A percentile compares a stretch with the other conserved stretches of the same genome.
phyloP scores from a whole-genome alignment of 2,888 invertebrate species.

The Chesias legatella region DNA sequence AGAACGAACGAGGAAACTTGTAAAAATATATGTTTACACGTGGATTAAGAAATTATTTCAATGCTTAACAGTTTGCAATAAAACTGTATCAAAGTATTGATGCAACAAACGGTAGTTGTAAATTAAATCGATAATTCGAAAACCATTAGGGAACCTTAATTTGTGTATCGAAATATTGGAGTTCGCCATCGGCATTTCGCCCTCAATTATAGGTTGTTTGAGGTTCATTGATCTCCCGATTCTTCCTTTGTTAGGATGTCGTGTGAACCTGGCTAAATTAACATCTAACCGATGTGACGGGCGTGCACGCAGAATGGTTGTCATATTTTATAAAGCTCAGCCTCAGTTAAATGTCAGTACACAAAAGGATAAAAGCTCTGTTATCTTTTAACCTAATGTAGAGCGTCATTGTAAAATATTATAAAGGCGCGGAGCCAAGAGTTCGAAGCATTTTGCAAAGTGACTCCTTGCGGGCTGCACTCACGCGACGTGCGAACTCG shows the following conservation, averaged over 20 bases:
- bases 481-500: constrained; percentile 49
- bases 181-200: constrained; percentile 14
- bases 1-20: not conserved
- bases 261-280: constrained; percentile 48
- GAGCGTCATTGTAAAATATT: constrained; percentile 71
- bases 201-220: constrained; percentile 34
- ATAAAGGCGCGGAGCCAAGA: constrained; percentile 67
- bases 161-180: constrained; percentile 7
- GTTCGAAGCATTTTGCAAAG: constrained; percentile 71
- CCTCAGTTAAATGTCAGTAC: constrained; percentile 52
- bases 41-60: not conserved
- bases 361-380: constrained; percentile 75
- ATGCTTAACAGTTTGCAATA: constrained; percentile 1
- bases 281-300: constrained; percentile 47
- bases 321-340: constrained; percentile 59
- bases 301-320: constrained; percentile 50
- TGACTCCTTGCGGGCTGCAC: constrained; percentile 70
- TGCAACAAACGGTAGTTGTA: constrained; percentile 9
- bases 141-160: constrained; percentile 14
- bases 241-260: constrained; percentile 41
- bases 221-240: constrained; percentile 51
- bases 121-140: too few species aligned
- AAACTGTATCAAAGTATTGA: constrained; percentile 1
- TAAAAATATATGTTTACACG: not conserved
- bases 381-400: constrained; percentile 72